Conservation (phyloP, 2,113 vertebrate species). For the Forbesichthys papilliferus region DNA sequence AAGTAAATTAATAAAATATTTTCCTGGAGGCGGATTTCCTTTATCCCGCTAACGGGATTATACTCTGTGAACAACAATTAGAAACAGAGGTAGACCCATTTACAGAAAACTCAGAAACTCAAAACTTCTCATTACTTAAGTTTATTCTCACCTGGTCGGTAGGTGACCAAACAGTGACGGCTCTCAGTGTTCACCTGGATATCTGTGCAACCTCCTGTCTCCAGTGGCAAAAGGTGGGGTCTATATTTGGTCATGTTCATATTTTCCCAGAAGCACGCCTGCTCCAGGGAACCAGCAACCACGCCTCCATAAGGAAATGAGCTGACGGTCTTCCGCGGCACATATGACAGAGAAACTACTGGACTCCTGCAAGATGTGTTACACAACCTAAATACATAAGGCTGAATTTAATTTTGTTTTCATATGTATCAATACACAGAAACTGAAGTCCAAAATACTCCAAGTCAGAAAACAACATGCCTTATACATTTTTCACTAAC, state of each 20-base stretch:
- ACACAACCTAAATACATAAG: background rate
- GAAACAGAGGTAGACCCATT: too few relatives aligned
- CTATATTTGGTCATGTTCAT: constrained; percentile 76
- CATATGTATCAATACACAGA: too few relatives aligned
- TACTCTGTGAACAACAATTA: too few relatives aligned
- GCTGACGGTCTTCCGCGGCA: constrained; percentile 84
- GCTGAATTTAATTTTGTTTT: too few relatives aligned
- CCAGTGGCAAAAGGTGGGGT: constrained; percentile 86
- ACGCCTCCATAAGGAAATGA: constrained; percentile 87
- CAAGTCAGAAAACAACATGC: too few relatives aligned
- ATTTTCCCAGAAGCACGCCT: constrained; percentile 92
- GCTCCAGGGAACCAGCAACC: constrained; percentile 89
- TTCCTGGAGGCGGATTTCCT: too few relatives aligned
- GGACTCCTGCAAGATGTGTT: constrained; percentile 80
- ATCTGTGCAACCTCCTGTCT: constrained; percentile 84
- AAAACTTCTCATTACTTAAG: background rate
- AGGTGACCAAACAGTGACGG: constrained; percentile 91
- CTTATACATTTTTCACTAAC: too few relatives aligned
- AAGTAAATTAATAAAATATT: too few relatives aligned
- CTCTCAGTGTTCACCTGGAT: constrained; percentile 88
- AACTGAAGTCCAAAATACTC: too few relatives aligned
- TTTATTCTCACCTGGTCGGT: constrained; percentile 81
- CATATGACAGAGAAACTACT: constrained; percentile 87
- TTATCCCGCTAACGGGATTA: too few relatives aligned
- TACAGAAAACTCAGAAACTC: too few relatives aligned